Evolutionary conservation across 2,888 invertebrate species (phyloP).

Genomic region (Penaeus monodon): DNA sequence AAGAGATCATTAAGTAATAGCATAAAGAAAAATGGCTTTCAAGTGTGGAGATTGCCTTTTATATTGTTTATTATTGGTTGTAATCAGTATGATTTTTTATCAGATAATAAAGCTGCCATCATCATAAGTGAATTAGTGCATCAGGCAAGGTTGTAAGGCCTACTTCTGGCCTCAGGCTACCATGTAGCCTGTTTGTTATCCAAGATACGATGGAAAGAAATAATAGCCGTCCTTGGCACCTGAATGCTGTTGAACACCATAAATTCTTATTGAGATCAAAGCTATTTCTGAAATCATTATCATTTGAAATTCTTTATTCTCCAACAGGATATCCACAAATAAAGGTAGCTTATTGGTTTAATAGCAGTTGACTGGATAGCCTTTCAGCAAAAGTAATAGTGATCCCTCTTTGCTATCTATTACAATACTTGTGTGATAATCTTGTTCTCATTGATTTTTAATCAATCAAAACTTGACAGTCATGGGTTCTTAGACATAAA

Average conservation of each 20-base stretch:
- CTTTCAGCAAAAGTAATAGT: constrained; percentile 26
- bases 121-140: constrained; percentile 10
- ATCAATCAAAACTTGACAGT: constrained; percentile 49
- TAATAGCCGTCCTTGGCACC: constrained; percentile 49
- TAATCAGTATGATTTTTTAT: no score
- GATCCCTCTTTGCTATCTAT: constrained; percentile 33
- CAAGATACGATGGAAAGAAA: constrained; percentile 8
- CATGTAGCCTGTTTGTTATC: constrained; percentile 40
- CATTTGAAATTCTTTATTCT: no score
- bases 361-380: constrained; percentile 17
- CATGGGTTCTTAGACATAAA: constrained; percentile 40
- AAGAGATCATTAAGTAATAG: background rate
- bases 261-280: no score
- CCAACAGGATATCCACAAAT: no score
- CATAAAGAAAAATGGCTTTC: no score
- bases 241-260: background rate
- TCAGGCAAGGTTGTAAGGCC: constrained; percentile 29
- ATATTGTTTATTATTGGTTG: no score
- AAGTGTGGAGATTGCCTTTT: no score
- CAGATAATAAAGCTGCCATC: constrained; percentile 8
- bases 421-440: constrained; percentile 2
- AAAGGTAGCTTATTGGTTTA: no score
- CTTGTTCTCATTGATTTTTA: constrained; percentile 28
- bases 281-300: no score
- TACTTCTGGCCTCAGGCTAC: constrained; percentile 38